These are phyloP conservation scores for Hydrotaea cyrtoneurina DNA, from an alignment of 2,888 invertebrate species.

Conservation along the genomic window DNA sequence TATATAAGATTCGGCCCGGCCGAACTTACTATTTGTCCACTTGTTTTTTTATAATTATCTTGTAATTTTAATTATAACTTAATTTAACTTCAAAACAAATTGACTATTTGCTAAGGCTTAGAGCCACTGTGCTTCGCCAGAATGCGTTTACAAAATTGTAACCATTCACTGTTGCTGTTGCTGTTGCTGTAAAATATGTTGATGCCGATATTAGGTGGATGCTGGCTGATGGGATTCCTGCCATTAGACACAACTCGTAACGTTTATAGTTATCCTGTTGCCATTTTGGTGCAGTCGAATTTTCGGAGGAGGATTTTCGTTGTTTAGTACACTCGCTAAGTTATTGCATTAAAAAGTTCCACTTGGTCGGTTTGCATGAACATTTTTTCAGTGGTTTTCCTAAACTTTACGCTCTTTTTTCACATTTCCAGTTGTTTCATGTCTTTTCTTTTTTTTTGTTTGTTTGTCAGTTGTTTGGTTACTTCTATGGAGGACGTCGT, in stretches of 20 bases:
- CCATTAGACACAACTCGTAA: constrained; percentile 16
- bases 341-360: constrained; percentile 66
- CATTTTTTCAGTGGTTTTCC: constrained; percentile 55
- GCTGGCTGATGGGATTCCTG: constrained; percentile 10
- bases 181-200: constrained; percentile 43
- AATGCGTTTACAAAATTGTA: constrained; percentile 25
- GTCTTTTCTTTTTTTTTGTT: neutral
- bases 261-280: neutral
- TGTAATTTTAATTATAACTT: too few species aligned
- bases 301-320: constrained; percentile 38
- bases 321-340: constrained; percentile 57
- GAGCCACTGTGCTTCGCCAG: constrained; percentile 1
- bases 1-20: too few species aligned
- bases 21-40: too few species aligned
- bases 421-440: neutral
- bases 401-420: constrained; percentile 9
- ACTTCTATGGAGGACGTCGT: neutral
- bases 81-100: too few species aligned
- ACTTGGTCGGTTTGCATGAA: constrained; percentile 56
- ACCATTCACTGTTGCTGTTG: neutral
- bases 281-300: constrained; percentile 33
- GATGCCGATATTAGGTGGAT: constrained; percentile 1
- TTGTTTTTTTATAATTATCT: too few species aligned
- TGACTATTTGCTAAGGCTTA: neutral
- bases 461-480: neutral